Conservation (phyloP, 2,888 invertebrate genomes). For the Ennomos erosarius region DNA sequence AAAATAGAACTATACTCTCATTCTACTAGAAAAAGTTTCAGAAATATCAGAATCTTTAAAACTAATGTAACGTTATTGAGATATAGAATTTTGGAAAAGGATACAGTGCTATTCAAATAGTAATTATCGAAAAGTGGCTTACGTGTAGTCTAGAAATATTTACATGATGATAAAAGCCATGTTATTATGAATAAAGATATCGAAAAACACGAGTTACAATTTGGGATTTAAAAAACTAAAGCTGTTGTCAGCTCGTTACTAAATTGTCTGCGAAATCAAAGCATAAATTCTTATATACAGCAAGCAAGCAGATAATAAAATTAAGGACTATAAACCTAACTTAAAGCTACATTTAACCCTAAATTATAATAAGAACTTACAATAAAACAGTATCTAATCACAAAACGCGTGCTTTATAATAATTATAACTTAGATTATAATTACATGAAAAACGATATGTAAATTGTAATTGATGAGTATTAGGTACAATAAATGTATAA, state of each 20-base stretch:
- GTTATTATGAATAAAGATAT: constrained; percentile 56
- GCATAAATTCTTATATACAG: constrained; percentile 50
- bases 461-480: constrained; percentile 76
- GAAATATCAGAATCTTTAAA: constrained; percentile 61
- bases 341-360: constrained; percentile 45
- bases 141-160: constrained; percentile 63
- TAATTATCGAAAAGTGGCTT: constrained; percentile 65
- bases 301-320: constrained; percentile 45
- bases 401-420: constrained; percentile 60
- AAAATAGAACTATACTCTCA: constrained; percentile 76
- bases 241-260: constrained; percentile 44
- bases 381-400: constrained; percentile 60
- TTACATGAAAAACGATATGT: constrained; percentile 69
- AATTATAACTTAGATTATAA: constrained; percentile 56
- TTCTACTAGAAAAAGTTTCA: constrained; percentile 72
- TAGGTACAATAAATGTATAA: constrained; percentile 42
- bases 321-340: constrained; percentile 53
- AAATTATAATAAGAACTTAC: constrained; percentile 64
- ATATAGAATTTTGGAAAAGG: constrained; percentile 29
- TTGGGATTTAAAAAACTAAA: constrained; percentile 49
- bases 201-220: constrained; percentile 58
- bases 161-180: constrained; percentile 59
- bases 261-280: constrained; percentile 44
- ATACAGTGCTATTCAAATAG: constrained; percentile 36
- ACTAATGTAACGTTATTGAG: constrained; percentile 36